Percentiles rank a stretch among this genome's conserved stretches.
Conservation (phyloP, 2,113 vertebrate species). For the Tachysurus fulvidraco region DNA sequence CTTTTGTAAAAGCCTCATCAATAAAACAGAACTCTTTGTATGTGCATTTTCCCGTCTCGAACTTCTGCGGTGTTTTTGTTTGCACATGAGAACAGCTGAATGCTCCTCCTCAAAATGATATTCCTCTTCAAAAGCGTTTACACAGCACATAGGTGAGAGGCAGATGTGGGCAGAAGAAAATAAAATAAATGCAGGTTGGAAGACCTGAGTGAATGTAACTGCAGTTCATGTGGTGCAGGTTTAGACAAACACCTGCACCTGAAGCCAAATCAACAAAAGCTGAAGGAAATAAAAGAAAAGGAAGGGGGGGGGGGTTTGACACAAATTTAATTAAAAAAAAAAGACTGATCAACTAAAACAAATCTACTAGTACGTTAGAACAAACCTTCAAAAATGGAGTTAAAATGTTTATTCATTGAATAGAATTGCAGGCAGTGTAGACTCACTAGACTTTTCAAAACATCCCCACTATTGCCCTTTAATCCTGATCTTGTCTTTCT, state of each 20-base stretch:
- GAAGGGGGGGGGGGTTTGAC: too few relatives aligned
- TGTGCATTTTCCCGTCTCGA: conserved; percentile 66
- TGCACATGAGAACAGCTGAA: conserved; percentile 59
- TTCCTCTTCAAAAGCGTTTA: conserved; percentile 53
- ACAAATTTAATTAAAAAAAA: background rate
- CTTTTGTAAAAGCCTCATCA: conserved; percentile 67
- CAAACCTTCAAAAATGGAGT: background rate
- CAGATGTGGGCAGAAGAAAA: background rate
- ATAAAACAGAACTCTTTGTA: conserved; percentile 78
- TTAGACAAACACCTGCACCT: background rate
- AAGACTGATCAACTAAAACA: background rate
- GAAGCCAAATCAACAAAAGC: background rate
- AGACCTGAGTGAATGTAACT: conserved; percentile 34
- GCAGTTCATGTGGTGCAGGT: background rate
- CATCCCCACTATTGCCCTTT: background rate
- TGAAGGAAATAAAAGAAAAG: background rate
- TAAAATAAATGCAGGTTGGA: conserved; percentile 34
- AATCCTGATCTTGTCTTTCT: background rate
- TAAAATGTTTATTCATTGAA: background rate
- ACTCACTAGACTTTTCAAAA: background rate
- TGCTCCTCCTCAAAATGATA: conserved; percentile 47
- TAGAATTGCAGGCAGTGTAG: background rate
- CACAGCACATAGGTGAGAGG: conserved; percentile 33
- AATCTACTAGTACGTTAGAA: background rate
- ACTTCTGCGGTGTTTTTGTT: conserved; percentile 77